Base-by-base conservation (phyloP, 2,888 invertebrate species). In the Agrenia bidenticulata region DNA sequence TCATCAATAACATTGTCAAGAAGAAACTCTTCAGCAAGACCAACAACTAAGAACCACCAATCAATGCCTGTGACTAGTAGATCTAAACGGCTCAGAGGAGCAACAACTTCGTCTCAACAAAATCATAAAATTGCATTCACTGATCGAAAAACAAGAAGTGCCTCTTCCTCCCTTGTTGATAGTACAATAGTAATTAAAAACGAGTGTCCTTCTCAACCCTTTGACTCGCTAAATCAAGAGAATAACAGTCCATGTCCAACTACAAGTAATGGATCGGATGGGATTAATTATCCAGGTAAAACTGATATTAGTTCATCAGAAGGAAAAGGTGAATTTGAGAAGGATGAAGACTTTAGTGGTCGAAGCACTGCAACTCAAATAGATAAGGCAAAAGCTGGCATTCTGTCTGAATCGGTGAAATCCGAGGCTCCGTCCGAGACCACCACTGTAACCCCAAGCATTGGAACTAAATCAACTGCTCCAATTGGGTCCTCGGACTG, bases 1-100 rank as follows among this genome's bases (percentile, higher is more conserved):
- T 51, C 51, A 51, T 24, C 51, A 24, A 51, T 7, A 51, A 24
- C 24, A 51, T 51, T 24, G 51, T 51, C 24, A 51, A 51, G 51
- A 23, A 7, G 24, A 23, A 51, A 19, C 51, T 51, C 7, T 51
- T 51, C 24, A 51, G 24, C 5, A 51, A 51, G 17, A 51, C 19
- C 51, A 23, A 7, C 9, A 51, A 19, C n/a, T 17, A 4, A 45
- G 19, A 19, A 45, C 17, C 45, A 15, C 45, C 45, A 51, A 24
- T 24, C 58, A 26, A 58, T 58, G 45, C 58, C 24, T 37, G 57
- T 57, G 23, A 58, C 45, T 42, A 58, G 58, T 58, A 58, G 58
- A 24, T 42, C 58, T 26, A 58, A 58, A 26, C 23, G 58, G 37
- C 49, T 58, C 45, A 39, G 49, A 45, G 58, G 15, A 58, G 58